These are phyloP conservation scores for Doris montereyensis DNA, from an alignment of 2,888 invertebrate genomes.

Conservation along the genomic window DNA sequence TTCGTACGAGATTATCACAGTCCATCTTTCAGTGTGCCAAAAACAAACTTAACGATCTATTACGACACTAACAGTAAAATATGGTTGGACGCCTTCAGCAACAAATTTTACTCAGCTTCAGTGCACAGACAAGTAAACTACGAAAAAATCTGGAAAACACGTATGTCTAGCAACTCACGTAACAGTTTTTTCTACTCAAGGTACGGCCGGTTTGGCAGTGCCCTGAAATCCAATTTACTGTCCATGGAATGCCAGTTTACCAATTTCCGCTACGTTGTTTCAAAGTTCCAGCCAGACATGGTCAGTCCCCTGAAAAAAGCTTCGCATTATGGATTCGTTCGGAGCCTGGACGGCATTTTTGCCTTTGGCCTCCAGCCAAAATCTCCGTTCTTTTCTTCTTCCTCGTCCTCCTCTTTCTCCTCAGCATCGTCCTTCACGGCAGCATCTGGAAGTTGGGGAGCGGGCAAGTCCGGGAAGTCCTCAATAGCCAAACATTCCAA, in stretches of 20 bases:
- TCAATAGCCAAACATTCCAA: not conserved
- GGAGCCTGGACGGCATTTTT: slow-evolving; percentile 28
- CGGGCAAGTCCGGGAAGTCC: not conserved
- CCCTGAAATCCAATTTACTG: not conserved
- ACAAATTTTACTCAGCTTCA: not conserved
- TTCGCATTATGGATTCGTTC: slow-evolving; percentile 20
- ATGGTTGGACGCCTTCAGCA: slow-evolving; percentile 24
- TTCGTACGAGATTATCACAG: not conserved
- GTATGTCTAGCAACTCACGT: not conserved
- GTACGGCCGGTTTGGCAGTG: not conserved
- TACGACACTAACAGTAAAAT: not conserved
- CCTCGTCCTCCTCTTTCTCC: no score
- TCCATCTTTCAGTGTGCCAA: not conserved
- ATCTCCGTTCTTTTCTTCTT: no score
- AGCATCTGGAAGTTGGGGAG: not conserved
- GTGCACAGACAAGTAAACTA: not conserved
- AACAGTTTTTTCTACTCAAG: not conserved
- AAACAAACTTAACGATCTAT: not conserved
- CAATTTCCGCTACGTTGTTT: slow-evolving; percentile 1
- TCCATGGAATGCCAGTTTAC: not conserved
- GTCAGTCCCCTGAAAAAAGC: not conserved
- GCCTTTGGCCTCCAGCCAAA: slow-evolving; percentile 6
- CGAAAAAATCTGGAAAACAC: not conserved
- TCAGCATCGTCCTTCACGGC: not conserved
- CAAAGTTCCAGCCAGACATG: slow-evolving; percentile 6